phyloP scores from a whole-genome alignment of 2,113 vertebrate genomes.

The Pteruthius melanotis region DNA sequence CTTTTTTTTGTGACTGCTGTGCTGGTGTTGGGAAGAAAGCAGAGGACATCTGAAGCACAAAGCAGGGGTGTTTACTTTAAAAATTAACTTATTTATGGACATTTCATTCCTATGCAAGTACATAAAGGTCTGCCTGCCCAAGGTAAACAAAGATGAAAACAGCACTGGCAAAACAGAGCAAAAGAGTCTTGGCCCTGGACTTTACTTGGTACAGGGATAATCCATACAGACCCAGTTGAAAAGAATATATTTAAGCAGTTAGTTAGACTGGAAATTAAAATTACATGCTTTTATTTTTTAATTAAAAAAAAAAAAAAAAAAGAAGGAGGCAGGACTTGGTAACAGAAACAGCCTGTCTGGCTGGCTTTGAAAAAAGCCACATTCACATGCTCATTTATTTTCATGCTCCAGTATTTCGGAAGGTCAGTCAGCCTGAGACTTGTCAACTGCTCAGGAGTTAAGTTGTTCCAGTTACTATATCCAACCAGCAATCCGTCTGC shows the following conservation, averaged over 20 bases:
- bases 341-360: neutral
- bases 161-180: neutral
- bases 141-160: conserved; percentile 12
- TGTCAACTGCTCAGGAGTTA: conserved; percentile 21
- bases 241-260: neutral
- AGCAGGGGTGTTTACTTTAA: neutral
- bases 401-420: conserved; percentile 37
- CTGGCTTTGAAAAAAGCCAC: conserved; percentile 34
- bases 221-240: neutral
- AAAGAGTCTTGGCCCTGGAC: neutral
- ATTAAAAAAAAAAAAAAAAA: neutral
- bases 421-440: conserved; percentile 10
- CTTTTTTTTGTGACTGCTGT: neutral
- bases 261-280: conserved; percentile 11
- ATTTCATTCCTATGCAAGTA: neutral
- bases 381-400: conserved; percentile 16
- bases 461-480: conserved; percentile 13
- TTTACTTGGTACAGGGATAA: neutral
- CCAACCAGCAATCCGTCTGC: neutral
- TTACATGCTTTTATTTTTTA: neutral
- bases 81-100: neutral
- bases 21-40: neutral
- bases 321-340: neutral
- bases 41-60: neutral
- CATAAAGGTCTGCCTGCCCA: neutral